Evolutionary conservation across 2,797 vertebrate genomes (phyloP), one percentile per base, ranked within the genome.

Genomic region (Saguinus oedipus): DNA sequence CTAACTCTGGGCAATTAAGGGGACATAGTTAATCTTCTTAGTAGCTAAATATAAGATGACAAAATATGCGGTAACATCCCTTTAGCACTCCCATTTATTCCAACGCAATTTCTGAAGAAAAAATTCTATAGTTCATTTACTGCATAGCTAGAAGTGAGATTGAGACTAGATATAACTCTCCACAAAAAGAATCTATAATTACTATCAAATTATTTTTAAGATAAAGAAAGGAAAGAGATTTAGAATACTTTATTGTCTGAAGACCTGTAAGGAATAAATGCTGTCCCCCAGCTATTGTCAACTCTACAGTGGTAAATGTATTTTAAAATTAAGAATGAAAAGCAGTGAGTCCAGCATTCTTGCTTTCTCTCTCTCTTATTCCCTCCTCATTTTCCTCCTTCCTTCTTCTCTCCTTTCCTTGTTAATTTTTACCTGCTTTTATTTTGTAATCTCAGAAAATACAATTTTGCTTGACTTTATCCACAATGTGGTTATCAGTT

Each of bases 61-160:
- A 90, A 96, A 97, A 53, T 82, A 59, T 53, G 91, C 33, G 26
- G 79, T 30, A 82, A 39, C 15, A 83, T 93, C 53, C 59, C 92
- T 93, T 95, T 72, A 97, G 91, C 75, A 84, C 50, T 97, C 53
- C 53, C 90, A 85, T 90, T 95, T 97, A 95, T 88, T 96, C 22
- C 61, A 95, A 17, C 36, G 11, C 76, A 82, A 95, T 97, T 96
- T 97, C 74, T 97, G 68, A 90, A 70, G 68, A 85, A 93, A 96
- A 81, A 94, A 53, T 72, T 46, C 82, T 44, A 95, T 61, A 84
- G 64, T 81, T 96, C 50, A 85, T 78, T 96, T 90, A 92, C 90
- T 57, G 2, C 59, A 6, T 91, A 87, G 80, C 59, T 80, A 88
- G 1, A 80, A 72, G 8, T 64, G 57, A 64, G 33, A 80, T 68